These are phyloP conservation scores for Drosophila ohnishii DNA, from an alignment of 1,140 invertebrate species.

Conservation along the genomic window DNA sequence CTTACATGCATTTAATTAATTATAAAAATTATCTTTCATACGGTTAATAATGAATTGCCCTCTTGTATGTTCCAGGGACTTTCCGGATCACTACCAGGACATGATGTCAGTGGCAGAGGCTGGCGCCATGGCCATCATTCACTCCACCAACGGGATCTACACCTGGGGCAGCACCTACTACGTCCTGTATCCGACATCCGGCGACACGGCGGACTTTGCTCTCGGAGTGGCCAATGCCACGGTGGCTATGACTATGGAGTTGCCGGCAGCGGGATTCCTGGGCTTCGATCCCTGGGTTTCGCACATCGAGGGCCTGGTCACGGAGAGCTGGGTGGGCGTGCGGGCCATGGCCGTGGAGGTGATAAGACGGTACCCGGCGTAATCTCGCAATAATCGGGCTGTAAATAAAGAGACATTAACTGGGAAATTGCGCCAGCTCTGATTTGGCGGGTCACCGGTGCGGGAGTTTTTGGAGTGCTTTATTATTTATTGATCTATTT, in stretches of 20 bases:
- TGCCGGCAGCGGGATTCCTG: constrained; percentile 85
- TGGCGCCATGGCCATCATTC: constrained; percentile 83
- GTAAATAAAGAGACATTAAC: constrained; percentile 56
- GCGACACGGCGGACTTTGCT: constrained; percentile 87
- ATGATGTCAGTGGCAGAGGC: constrained; percentile 82
- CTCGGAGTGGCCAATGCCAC: constrained; percentile 85
- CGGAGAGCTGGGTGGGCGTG: constrained; percentile 90
- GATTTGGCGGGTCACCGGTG: constrained; percentile 29
- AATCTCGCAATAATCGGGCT: constrained; percentile 17
- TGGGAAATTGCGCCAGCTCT: constrained; percentile 29
- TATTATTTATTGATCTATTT: constrained; percentile 32
- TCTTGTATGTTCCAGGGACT: constrained; percentile 15
- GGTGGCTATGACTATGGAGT: constrained; percentile 88
- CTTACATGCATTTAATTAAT: not conserved
- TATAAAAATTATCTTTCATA: not conserved
- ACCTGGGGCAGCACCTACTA: constrained; percentile 86
- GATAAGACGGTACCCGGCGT: constrained; percentile 48
- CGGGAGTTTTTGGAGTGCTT: constrained; percentile 24
- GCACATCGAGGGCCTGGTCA: constrained; percentile 85
- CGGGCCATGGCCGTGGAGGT: constrained; percentile 71
- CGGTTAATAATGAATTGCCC: no score
- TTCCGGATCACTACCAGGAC: constrained; percentile 71
- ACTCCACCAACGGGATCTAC: constrained; percentile 84
- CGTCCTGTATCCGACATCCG: constrained; percentile 84
- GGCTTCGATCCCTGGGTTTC: constrained; percentile 87